Evolutionary conservation across 2,113 vertebrate genomes (phyloP), one percentile per base, ranked within the genome.

Genomic region (Lycaon pictus): DNA sequence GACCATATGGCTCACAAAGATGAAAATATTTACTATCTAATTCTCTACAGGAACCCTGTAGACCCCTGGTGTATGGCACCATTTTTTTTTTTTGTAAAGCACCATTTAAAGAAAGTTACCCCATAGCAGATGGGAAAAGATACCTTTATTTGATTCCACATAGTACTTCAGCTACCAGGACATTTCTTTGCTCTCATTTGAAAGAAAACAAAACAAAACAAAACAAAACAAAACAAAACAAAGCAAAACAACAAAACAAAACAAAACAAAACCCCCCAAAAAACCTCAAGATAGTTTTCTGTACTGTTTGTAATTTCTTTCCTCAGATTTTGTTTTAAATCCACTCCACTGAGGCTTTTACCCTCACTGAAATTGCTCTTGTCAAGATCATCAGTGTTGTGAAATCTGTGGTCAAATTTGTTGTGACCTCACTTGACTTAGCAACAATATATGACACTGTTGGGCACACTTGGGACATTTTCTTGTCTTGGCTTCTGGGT

Each of bases 161-260:
- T 77, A 32, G 13, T 11, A 7, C 60, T 92, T 89, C 11, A 90
- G 29, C 23, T 93, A 74, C 17, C 12, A 63, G 55, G 48, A 91
- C 11, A 81, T 96, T 92, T 74, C 53, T 86, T 86, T 82, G 67
- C 22, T 65, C 22, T 23, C 81, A 55, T 83, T 94, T 92, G n/a
- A 79, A 94, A 43, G 55, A 95, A 93, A 95, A 67, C 2, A 35
- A 35, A 35, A 67, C 2, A 35, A 35, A 35, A 35, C 5, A 43
- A 43, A 43, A 43, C 4, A 43, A 43, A 43, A 43, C 4, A 43
- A 43, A 43, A 43, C 4, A 43, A 43, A 43, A 4, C 4, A 37
- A 37, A 37, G 3, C 3, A 37, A 37, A 37, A 37, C 3, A 95
- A 67, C 7, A 43, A 43, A 43, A 43, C 43, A 43, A 43, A 43